phyloP scores from a whole-genome alignment of 2,113 vertebrate species.

The Ptilorrhoa leucosticta region DNA sequence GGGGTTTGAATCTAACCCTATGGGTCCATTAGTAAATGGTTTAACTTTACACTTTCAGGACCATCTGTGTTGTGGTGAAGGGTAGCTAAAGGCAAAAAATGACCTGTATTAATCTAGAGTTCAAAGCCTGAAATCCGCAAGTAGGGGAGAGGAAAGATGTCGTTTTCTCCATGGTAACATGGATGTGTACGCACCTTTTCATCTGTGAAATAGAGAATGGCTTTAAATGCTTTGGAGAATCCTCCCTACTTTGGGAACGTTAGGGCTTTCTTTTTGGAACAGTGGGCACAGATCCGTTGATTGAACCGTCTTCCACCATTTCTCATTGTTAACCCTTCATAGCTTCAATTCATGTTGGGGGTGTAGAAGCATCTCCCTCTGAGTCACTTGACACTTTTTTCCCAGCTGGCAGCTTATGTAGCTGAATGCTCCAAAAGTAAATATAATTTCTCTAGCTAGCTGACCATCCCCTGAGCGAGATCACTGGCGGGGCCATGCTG shows the following conservation, averaged over 20 bases:
- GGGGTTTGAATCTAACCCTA: slow-evolving; percentile 6
- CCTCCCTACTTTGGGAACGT: slow-evolving; percentile 31
- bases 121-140: slow-evolving; percentile 12
- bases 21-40: slow-evolving; percentile 1
- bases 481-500: slow-evolving; percentile 12
- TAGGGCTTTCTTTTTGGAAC: slow-evolving; percentile 22
- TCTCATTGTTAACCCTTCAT: slow-evolving; percentile 32
- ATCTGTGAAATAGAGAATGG: slow-evolving; percentile 15
- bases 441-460: slow-evolving; percentile 1
- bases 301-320: slow-evolving; percentile 19
- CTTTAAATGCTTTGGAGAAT: slow-evolving; percentile 40
- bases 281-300: neutral
- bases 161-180: slow-evolving; percentile 25
- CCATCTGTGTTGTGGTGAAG: slow-evolving; percentile 29
- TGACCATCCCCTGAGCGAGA: neutral
- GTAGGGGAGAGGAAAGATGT: slow-evolving; percentile 7
- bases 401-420: slow-evolving; percentile 7
- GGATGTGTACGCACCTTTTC: neutral
- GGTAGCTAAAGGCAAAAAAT: slow-evolving; percentile 15
- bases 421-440: slow-evolving; percentile 42
- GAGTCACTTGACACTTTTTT: slow-evolving; percentile 9
- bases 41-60: slow-evolving; percentile 10
- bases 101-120: slow-evolving; percentile 37
- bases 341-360: neutral
- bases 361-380: slow-evolving; percentile 2